Conservation (phyloP, 2,888 invertebrate species). For the Lepetodrilus schrolli region DNA sequence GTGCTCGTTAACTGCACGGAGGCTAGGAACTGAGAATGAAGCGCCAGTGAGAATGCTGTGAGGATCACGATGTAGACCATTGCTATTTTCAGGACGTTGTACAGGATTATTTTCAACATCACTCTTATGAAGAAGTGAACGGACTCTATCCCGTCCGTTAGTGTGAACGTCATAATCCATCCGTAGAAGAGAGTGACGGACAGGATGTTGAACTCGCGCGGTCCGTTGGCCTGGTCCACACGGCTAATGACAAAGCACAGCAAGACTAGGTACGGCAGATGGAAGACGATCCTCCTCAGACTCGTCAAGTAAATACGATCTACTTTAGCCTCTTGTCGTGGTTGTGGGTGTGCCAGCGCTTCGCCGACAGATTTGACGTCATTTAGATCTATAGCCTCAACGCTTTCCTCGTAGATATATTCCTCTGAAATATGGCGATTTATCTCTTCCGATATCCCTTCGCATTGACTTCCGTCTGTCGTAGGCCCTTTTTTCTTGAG, state of each 20-base stretch:
- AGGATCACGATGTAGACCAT: conserved; percentile 67
- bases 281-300: conserved; percentile 14
- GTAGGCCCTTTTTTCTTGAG: too few relatives aligned
- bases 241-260: conserved; percentile 57
- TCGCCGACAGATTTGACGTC: too few relatives aligned
- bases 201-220: conserved; percentile 59
- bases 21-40: conserved; percentile 62
- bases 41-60: conserved; percentile 65
- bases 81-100: conserved; percentile 63
- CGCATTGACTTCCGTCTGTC: too few relatives aligned
- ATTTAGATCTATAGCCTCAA: too few relatives aligned
- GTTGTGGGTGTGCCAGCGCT: background rate
- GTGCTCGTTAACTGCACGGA: conserved; percentile 41
- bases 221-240: conserved; percentile 39
- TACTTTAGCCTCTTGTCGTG: background rate
- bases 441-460: too few relatives aligned
- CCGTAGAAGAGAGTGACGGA: conserved; percentile 62
- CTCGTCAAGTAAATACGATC: background rate
- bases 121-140: conserved; percentile 68
- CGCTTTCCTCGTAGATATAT: too few relatives aligned
- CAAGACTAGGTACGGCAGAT: conserved; percentile 48
- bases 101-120: conserved; percentile 65
- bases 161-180: conserved; percentile 66
- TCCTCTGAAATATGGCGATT: too few relatives aligned
- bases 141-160: conserved; percentile 65